phyloP scores from a whole-genome alignment of 1,140 invertebrate genomes.

The Periplaneta americana region DNA sequence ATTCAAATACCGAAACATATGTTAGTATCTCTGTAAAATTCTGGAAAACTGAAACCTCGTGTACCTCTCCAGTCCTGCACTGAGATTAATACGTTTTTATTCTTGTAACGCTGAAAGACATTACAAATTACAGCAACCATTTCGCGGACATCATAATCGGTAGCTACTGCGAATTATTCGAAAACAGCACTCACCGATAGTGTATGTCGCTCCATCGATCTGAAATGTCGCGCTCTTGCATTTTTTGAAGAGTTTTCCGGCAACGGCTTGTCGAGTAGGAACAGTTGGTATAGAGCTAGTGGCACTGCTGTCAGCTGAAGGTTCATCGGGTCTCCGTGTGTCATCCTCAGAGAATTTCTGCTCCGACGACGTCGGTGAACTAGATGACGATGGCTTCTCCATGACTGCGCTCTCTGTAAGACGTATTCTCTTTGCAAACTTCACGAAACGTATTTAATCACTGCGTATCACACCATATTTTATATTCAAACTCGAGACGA shows the following conservation, averaged over 20 bases:
- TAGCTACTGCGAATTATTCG: too few species aligned
- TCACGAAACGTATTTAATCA: neutral
- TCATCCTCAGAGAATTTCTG: neutral
- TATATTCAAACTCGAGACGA: neutral
- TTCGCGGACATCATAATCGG: too few species aligned
- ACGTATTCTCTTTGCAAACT: neutral
- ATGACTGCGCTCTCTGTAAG: neutral
- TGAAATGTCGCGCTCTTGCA: constrained; percentile 74
- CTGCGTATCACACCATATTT: neutral
- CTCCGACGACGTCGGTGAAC: neutral
- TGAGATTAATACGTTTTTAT: too few species aligned
- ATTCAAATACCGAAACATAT: too few species aligned
- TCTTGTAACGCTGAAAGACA: too few species aligned
- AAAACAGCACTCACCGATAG: constrained; percentile 57
- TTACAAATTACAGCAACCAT: too few species aligned
- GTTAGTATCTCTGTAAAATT: too few species aligned
- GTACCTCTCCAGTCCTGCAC: too few species aligned
- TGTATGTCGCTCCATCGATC: constrained; percentile 70
- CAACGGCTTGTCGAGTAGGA: neutral
- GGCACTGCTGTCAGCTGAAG: neutral
- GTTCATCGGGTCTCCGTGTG: neutral
- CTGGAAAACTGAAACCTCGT: too few species aligned
- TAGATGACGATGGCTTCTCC: neutral
- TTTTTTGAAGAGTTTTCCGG: constrained; percentile 58
- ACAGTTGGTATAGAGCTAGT: neutral